Evolutionary conservation across 2,888 invertebrate species (phyloP), one percentile per base, ranked within the genome.

Genomic region (Antheraea yamamai): DNA sequence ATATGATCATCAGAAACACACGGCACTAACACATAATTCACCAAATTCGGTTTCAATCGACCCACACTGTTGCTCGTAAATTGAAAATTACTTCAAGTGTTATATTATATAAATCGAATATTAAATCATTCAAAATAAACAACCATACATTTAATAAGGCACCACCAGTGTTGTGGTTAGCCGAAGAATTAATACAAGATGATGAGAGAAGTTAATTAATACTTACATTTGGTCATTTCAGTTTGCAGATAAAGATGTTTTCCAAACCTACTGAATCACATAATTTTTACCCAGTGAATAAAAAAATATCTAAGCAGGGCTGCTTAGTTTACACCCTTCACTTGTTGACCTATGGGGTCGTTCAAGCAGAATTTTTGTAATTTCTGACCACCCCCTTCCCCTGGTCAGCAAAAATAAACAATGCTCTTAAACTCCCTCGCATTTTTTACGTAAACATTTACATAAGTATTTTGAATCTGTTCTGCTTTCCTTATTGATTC

Each of bases 21-120:
- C 70, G 39, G 70, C 70, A 70, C 20, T 70, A 70, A 70, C n/a
- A 70, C 20, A 39, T 39, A 20, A 70, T 39, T 70, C 70, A 70
- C 70, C 70, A 39, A 70, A 70, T 12, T 70, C 70, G 70, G 39
- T 10, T 39, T 39, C 70, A 70, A 39, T 20, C 39, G 35, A 39
- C 70, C 70, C 70, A 70, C 70, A 70, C 39, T n/a, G 39, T 39
- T 3, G 35, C 35, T 39, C 35, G 18, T 70, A 66, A 66, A 66
- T 30, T 16, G 16, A 66, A 66, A 66, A 66, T 61, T 12, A n/a
- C 61, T 61, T 61, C 23, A 23, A 23, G 23, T 61, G 10, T 61
- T 61, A 61, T 23, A 61, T 61, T 61, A 12, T 61, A 12, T 23
- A 23, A 61, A 6, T 61, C 3, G n/a, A 61, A 61, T 61, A n/a